phyloP scores from a whole-genome alignment of 1,140 invertebrate species.

The Muscidifurax raptorellus region DNA sequence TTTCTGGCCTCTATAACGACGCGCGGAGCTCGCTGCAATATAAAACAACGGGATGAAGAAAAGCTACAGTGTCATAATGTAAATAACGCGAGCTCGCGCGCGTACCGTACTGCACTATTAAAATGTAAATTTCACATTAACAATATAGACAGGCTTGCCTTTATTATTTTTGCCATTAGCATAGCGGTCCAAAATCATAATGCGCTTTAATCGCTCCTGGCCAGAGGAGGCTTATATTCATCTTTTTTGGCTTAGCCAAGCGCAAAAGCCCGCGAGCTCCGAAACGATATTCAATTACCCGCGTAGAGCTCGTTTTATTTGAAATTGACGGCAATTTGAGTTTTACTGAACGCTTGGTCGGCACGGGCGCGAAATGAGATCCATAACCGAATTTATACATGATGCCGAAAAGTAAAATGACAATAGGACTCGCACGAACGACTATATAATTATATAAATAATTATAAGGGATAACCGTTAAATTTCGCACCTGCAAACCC shows the following conservation, averaged over 20 bases:
- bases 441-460: neutral
- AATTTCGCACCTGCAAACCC: too few relatives aligned
- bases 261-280: neutral
- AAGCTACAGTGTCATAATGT: neutral
- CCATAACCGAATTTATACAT: neutral
- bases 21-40: neutral
- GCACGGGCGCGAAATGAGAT: neutral
- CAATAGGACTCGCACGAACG: neutral
- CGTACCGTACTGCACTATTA: neutral
- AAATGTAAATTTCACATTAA: neutral
- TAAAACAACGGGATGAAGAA: neutral
- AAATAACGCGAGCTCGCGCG: neutral
- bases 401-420: neutral
- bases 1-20: too few relatives aligned
- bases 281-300: neutral
- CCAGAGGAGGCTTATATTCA: neutral
- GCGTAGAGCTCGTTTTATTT: neutral
- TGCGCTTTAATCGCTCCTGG: neutral
- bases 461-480: neutral
- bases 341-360: neutral
- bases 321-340: neutral
- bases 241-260: neutral
- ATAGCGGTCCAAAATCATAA: neutral
- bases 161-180: conserved; percentile 4
- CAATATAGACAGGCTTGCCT: neutral